Percentiles rank a stretch among this genome's conserved stretches.
These are phyloP conservation scores for Acleris sparsana DNA, from an alignment of 2,888 invertebrate species.

Conservation along the genomic window DNA sequence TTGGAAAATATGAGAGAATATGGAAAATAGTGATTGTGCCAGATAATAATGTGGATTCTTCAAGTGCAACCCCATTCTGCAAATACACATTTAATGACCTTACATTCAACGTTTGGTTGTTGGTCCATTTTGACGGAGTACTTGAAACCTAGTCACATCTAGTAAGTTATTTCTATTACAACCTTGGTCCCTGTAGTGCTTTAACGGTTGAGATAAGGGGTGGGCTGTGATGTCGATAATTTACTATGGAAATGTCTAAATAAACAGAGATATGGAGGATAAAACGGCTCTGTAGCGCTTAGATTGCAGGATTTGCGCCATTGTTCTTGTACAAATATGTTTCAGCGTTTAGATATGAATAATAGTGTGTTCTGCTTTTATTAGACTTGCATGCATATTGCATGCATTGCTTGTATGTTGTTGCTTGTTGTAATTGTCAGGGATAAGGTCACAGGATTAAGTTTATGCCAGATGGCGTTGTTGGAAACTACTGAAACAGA, in stretches of 20 bases:
- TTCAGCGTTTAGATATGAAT: slow-evolving; percentile 16
- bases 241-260: slow-evolving; percentile 62
- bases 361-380: slow-evolving; percentile 15
- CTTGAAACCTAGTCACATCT: slow-evolving; percentile 5
- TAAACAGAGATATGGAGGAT: slow-evolving; percentile 59
- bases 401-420: slow-evolving; percentile 12
- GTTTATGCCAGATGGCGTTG: not conserved
- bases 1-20: too few species aligned
- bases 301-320: slow-evolving; percentile 39
- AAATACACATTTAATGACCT: too few species aligned
- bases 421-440: slow-evolving; percentile 11
- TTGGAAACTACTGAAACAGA: not conserved
- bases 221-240: slow-evolving; percentile 57
- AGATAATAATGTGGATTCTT: too few species aligned
- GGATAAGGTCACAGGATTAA: slow-evolving; percentile 1
- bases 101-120: too few species aligned
- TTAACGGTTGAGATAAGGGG: slow-evolving; percentile 58
- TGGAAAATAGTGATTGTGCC: too few species aligned
- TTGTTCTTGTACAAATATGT: slow-evolving; percentile 36
- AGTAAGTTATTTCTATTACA: slow-evolving; percentile 40
- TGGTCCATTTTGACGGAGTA: too few species aligned
- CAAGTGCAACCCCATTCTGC: too few species aligned
- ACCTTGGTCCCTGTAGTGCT: slow-evolving; percentile 44
- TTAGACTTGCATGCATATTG: slow-evolving; percentile 25
- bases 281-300: slow-evolving; percentile 39